These are phyloP conservation scores for Oxycera nigricornis DNA, from an alignment of 2,888 invertebrate species.

Conservation along the genomic window DNA sequence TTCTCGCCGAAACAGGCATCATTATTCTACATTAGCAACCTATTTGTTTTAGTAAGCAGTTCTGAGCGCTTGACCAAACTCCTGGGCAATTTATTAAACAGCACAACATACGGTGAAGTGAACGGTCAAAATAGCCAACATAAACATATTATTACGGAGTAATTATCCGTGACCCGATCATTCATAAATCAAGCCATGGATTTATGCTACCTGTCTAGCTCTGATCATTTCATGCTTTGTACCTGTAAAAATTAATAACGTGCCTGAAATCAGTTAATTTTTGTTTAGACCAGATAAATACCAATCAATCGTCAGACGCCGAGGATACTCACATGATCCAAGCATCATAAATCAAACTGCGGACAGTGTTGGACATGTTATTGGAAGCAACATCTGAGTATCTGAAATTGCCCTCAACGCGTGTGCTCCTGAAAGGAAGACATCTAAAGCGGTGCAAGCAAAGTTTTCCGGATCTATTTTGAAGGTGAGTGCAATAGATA, in stretches of 20 bases:
- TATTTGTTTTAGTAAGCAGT: background rate
- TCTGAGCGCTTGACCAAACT: background rate
- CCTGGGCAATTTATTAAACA: slow-evolving; percentile 17
- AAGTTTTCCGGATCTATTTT: slow-evolving; percentile 3
- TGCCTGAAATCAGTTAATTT: slow-evolving; percentile 33
- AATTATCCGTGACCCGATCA: slow-evolving; percentile 20
- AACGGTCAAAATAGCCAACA: slow-evolving; percentile 29
- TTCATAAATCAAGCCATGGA: slow-evolving; percentile 28
- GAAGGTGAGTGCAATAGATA: background rate
- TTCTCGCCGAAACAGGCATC: background rate
- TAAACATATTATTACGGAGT: slow-evolving; percentile 29
- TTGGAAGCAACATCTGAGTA: background rate
- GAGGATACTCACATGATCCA: background rate
- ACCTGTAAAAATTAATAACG: slow-evolving; percentile 29
- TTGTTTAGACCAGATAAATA: slow-evolving; percentile 37
- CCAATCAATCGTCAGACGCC: slow-evolving; percentile 29
- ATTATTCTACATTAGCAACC: background rate
- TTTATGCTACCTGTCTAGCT: too few relatives aligned
- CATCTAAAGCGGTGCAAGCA: background rate
- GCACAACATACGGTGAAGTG: slow-evolving; percentile 27
- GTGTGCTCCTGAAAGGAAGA: background rate
- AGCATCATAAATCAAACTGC: slow-evolving; percentile 28
- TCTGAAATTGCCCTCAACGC: background rate
- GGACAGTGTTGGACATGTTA: slow-evolving; percentile 16
- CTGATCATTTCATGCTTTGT: background rate